Percentiles rank a stretch among this genome's conserved stretches.
phyloP scores from a whole-genome alignment of 2,113 vertebrate genomes.

The Mesoclemmys tuberculata region DNA sequence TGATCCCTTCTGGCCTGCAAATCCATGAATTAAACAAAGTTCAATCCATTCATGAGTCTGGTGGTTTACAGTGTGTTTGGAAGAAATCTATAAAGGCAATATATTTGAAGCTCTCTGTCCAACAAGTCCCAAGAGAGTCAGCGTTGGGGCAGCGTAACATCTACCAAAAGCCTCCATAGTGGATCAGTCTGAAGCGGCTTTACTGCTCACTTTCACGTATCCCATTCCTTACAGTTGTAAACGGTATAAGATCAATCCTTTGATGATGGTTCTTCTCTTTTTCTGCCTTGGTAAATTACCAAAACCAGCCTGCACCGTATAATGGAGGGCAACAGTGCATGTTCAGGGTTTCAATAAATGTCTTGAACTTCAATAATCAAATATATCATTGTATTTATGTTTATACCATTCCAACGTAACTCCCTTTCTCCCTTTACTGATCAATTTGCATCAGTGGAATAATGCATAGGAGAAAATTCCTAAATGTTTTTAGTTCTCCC shows the following conservation, averaged over 20 bases:
- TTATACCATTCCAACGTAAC: neutral
- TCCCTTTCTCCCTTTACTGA: too few species aligned
- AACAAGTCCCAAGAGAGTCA: neutral
- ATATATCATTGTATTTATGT: neutral
- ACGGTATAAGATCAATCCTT: neutral
- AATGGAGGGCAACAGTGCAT: neutral
- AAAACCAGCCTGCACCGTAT: neutral
- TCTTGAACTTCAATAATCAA: neutral
- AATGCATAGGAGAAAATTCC: too few species aligned
- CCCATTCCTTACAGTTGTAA: neutral
- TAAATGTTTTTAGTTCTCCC: too few species aligned
- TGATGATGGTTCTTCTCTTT: neutral
- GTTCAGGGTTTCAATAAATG: neutral
- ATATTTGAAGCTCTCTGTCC: neutral
- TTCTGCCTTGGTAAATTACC: neutral
- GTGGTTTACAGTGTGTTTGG: neutral
- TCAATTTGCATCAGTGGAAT: too few species aligned
- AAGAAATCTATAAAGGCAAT: neutral
- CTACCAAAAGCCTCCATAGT: neutral
- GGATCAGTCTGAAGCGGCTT: neutral
- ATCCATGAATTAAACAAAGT: neutral
- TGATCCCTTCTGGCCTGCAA: neutral
- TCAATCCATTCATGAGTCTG: neutral
- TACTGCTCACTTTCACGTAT: neutral
- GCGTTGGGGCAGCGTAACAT: neutral